Conservation (phyloP, 1,140 invertebrate species). For the Drosophila kohkoa region DNA sequence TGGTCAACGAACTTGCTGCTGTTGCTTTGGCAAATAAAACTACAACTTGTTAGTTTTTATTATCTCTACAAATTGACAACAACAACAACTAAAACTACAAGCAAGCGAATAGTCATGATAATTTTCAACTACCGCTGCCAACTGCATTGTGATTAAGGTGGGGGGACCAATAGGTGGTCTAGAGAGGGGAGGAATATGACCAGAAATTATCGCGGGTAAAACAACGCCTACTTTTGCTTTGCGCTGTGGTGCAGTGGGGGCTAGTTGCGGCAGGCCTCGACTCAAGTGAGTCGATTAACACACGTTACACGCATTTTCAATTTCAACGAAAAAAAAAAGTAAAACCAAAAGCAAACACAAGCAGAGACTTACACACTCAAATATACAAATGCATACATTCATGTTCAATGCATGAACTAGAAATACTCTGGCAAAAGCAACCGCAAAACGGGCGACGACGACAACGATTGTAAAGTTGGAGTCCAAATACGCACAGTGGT, state of each 20-base stretch:
- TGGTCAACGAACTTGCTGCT: constrained; percentile 64
- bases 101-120: constrained; percentile 31
- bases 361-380: too few species aligned
- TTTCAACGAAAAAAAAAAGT: constrained; percentile 45
- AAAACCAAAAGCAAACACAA: constrained; percentile 40
- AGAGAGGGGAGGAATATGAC: constrained; percentile 21
- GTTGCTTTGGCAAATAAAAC: constrained; percentile 52
- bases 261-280: constrained; percentile 38
- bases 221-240: constrained; percentile 34
- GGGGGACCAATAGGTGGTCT: not conserved
- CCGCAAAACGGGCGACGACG: constrained; percentile 40
- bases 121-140: constrained; percentile 40
- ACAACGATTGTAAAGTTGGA: constrained; percentile 43
- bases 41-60: constrained; percentile 63
- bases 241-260: not conserved
- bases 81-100: constrained; percentile 34
- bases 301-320: constrained; percentile 53
- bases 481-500: constrained; percentile 42
- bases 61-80: constrained; percentile 62
- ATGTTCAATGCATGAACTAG: constrained; percentile 36
- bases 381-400: constrained; percentile 13
- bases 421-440: constrained; percentile 55
- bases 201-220: constrained; percentile 40
- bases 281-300: constrained; percentile 39
- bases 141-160: constrained; percentile 12